Percentiles rank a stretch among this genome's conserved stretches.
These are phyloP conservation scores for Augochlorella aurata DNA, from an alignment of 2,888 invertebrate genomes.

Conservation along the genomic window DNA sequence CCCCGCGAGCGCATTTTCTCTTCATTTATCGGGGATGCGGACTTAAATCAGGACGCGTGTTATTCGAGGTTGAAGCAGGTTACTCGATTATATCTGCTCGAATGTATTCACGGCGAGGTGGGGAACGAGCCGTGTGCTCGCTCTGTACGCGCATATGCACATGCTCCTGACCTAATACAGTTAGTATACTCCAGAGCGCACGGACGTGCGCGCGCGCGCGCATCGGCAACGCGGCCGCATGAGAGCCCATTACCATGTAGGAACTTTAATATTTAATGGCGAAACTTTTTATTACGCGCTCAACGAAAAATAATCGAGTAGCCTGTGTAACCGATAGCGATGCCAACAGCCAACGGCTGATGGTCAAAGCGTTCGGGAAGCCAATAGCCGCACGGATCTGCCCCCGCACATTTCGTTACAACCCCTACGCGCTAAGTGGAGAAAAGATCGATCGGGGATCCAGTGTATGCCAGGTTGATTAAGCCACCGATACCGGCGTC, in stretches of 20 bases:
- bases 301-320: constrained; percentile 29
- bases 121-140: neutral
- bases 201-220: neutral
- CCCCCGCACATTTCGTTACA: constrained; percentile 34
- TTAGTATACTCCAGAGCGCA: constrained; percentile 37
- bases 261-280: constrained; percentile 61
- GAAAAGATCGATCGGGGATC: constrained; percentile 25
- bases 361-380: constrained; percentile 25
- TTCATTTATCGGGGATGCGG: constrained; percentile 36
- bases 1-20: constrained; percentile 3
- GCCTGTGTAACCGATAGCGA: constrained; percentile 25
- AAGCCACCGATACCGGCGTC: neutral
- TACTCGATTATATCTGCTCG: constrained; percentile 56
- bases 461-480: neutral
- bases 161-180: constrained; percentile 53
- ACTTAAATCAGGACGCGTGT: constrained; percentile 60
- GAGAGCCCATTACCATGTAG: constrained; percentile 36
- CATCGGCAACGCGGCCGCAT: neutral
- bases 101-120: constrained; percentile 1
- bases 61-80: constrained; percentile 56
- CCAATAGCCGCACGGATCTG: constrained; percentile 1
- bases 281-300: constrained; percentile 46
- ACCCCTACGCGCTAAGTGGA: neutral
- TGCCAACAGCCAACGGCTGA: neutral
- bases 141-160: constrained; percentile 31